phyloP scores from a whole-genome alignment of 2,113 vertebrate genomes.

The Eurypyga helias region DNA sequence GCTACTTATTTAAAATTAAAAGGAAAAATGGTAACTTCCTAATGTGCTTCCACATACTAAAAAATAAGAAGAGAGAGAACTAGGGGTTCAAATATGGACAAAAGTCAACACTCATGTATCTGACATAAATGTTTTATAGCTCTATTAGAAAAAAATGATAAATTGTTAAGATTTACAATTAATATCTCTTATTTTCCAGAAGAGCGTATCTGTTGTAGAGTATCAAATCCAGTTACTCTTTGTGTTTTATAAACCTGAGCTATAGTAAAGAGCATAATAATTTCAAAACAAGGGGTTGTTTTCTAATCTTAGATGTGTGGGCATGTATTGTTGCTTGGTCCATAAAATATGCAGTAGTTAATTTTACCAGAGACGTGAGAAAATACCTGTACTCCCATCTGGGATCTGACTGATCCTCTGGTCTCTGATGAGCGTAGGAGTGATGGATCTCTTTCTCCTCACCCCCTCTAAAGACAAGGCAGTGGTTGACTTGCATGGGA shows the following conservation, averaged over 20 bases:
- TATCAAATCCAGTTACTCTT: neutral
- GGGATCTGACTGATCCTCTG: neutral
- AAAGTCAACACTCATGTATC: neutral
- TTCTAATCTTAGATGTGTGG: neutral
- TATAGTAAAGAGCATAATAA: neutral
- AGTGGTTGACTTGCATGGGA: neutral
- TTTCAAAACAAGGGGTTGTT: neutral
- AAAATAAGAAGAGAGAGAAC: neutral
- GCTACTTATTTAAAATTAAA: neutral
- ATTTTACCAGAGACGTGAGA: neutral
- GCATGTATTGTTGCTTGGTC: neutral
- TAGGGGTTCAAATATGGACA: neutral
- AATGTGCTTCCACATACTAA: neutral
- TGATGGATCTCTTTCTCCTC: neutral
- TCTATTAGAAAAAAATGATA: neutral
- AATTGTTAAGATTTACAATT: neutral
- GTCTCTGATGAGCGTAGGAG: neutral
- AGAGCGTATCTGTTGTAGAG: neutral
- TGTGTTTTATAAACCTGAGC: neutral
- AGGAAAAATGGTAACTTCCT: neutral
- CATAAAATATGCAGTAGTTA: neutral
- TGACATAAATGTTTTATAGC: neutral
- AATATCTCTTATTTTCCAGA: neutral
- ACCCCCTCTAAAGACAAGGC: neutral
- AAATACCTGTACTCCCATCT: neutral